Base-by-base conservation (phyloP, 2,888 invertebrate species). In the Mythimna impura region DNA sequence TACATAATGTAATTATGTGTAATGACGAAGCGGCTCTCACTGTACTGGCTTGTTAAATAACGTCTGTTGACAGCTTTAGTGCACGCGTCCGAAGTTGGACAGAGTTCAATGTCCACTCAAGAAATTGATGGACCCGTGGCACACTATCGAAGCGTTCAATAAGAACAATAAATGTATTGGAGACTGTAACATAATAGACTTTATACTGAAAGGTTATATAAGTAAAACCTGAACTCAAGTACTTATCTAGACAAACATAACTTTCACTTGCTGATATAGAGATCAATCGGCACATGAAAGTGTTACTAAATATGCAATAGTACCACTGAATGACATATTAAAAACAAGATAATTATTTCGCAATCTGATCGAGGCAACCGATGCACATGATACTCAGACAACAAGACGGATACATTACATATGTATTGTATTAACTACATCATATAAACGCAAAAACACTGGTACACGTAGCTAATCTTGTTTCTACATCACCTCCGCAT, bases 1-100 rank as follows among this genome's bases (percentile, higher is more conserved):
- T 78, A 73, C 63, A 55, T 81, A 78, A 81, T 55, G n/a, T 68
- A 72, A 76, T 81, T 78, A 76, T 61, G 54, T 25, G 43, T 63
- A 73, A 71, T 75, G 73, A 73, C 60, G 57, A 67, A 25, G 34
- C 50, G 25, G 69, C 57, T 70, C 50, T 68, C 67, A 20, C 63
- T n/a, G 10, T 22, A 25, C 54, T 10, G 47, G 17, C 55, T 57
- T 70, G 62, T 81, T 78, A 63, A 71, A 71, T 80, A 80, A 80
- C 47, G 60, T 40, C 36, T 60, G 34, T 52, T 62, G 74, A 74
- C 55, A 58, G 50, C 22, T 66, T 62, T 47, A 52, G 55, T 74
- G 34, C 34, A 52, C 47, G 34, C 57, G 60, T 17, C 67, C 22
- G 22, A 22, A 60, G 22, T 73, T 74, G 54, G 40, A 66, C 62